phyloP scores from a whole-genome alignment of 2,888 invertebrate species.

The Pollenia griseotomentosa region DNA sequence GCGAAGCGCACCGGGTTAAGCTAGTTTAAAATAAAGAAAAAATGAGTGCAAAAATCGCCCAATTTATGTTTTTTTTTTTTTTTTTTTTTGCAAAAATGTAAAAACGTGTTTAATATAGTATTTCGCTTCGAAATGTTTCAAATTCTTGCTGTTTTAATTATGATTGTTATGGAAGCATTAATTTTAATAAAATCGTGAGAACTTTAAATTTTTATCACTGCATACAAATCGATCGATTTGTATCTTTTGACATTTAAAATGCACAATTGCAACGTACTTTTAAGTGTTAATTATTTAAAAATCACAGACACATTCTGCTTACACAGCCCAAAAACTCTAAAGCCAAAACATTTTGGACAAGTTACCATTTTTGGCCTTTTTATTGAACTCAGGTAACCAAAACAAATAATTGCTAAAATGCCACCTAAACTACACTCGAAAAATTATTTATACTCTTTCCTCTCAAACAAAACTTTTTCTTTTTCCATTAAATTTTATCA shows the following conservation, averaged over 20 bases:
- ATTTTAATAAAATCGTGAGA: slow-evolving; percentile 64
- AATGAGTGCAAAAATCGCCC: slow-evolving; percentile 33
- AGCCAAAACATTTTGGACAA: slow-evolving; percentile 63
- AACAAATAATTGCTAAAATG: slow-evolving; percentile 35
- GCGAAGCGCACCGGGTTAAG: no score
- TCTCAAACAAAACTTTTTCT: background rate
- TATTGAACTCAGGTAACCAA: slow-evolving; percentile 41
- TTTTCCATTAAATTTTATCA: background rate
- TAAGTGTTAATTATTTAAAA: slow-evolving; percentile 64
- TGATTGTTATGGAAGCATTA: slow-evolving; percentile 29
- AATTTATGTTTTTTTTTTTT: slow-evolving; percentile 22
- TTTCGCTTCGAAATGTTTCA: slow-evolving; percentile 27
- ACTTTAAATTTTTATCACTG: slow-evolving; percentile 49
- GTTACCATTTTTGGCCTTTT: slow-evolving; percentile 70
- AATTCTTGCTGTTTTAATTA: slow-evolving; percentile 24
- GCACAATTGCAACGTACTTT: slow-evolving; percentile 49
- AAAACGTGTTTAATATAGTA: slow-evolving; percentile 26
- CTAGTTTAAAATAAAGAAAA: slow-evolving; percentile 4
- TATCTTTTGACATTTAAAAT: slow-evolving; percentile 69
- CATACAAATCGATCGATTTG: slow-evolving; percentile 57
- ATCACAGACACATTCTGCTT: slow-evolving; percentile 25
- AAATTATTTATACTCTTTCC: background rate
- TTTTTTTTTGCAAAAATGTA: background rate
- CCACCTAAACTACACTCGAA: slow-evolving; percentile 27
- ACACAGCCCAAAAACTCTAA: slow-evolving; percentile 49